These are phyloP conservation scores for Odontamblyopus lacepedii DNA, from an alignment of 2,797 vertebrate species.

Conservation along the genomic window DNA sequence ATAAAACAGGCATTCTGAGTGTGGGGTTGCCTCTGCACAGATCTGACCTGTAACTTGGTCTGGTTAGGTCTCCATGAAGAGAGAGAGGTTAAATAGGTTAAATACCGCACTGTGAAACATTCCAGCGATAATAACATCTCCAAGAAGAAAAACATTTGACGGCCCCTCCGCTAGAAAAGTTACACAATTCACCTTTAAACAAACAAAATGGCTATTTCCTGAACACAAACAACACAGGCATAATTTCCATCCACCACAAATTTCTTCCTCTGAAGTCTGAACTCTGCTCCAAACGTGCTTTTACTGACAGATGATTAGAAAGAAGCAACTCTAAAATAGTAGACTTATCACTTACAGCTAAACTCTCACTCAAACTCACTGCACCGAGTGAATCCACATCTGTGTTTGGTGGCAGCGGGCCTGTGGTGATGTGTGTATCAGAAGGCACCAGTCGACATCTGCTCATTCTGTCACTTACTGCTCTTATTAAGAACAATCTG, in stretches of 20 bases:
- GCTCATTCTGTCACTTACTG: conserved; percentile 42
- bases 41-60: no score
- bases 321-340: neutral
- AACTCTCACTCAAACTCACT: no score
- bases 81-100: no score
- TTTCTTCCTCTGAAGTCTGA: neutral
- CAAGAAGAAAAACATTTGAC: no score
- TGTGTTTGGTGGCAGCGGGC: neutral
- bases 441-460: conserved; percentile 39
- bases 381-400: neutral
- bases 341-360: neutral
- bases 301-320: neutral
- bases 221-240: neutral
- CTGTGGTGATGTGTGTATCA: conserved; percentile 19
- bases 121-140: no score
- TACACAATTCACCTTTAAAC: no score
- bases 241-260: neutral
- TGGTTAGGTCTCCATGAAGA: no score
- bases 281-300: neutral
- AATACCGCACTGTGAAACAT: no score
- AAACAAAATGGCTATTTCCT: neutral
- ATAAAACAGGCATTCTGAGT: no score
- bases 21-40: no score
- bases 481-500: conserved; percentile 37
- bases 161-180: no score